phyloP scores from a whole-genome alignment of 2,888 invertebrate species.

The Beris chalybata region DNA sequence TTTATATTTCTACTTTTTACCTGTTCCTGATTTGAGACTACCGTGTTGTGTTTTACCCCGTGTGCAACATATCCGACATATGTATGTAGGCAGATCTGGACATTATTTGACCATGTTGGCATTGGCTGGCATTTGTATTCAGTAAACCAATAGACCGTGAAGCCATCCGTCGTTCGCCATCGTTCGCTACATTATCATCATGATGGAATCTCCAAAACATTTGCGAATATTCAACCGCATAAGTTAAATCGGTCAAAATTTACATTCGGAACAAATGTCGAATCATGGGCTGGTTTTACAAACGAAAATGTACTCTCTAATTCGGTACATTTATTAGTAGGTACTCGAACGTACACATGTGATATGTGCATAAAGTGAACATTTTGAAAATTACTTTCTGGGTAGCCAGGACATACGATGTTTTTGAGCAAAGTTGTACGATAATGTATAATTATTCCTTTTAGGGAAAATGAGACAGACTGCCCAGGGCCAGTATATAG shows the following conservation, averaged over 20 bases:
- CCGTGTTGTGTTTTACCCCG: background rate
- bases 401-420: no score
- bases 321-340: no score
- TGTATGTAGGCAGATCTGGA: no score
- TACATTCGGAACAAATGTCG: background rate
- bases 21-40: background rate
- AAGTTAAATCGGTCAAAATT: constrained; percentile 12
- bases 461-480: no score
- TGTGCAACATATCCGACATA: background rate
- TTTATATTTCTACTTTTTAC: constrained; percentile 12
- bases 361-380: no score
- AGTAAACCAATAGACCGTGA: constrained; percentile 2
- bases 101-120: constrained; percentile 5
- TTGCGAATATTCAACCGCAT: constrained; percentile 20
- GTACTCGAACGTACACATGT: no score
- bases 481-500: no score
- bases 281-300: background rate
- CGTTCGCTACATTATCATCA: background rate
- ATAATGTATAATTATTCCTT: no score
- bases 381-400: no score
- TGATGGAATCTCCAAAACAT: background rate
- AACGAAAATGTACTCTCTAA: background rate
- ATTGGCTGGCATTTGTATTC: background rate
- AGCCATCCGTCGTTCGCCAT: background rate
- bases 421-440: no score